Percentiles rank a stretch among this genome's conserved stretches.
These are phyloP conservation scores for Hypselothyrea guttata DNA, from an alignment of 2,888 invertebrate species.

Conservation along the genomic window DNA sequence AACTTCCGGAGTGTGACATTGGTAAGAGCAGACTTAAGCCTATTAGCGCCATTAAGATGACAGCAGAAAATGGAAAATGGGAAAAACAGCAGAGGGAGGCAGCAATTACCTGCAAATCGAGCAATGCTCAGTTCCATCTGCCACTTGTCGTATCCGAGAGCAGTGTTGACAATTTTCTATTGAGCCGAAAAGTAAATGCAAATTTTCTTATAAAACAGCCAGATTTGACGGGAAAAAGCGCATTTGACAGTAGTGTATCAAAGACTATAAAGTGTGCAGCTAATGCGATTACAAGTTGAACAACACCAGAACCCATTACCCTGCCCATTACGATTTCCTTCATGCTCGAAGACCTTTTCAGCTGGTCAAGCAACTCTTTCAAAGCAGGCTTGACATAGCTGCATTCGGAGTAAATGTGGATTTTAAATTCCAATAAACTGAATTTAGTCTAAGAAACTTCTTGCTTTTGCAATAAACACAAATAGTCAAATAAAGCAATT, in stretches of 20 bases:
- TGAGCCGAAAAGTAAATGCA: no score
- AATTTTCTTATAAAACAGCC: no score
- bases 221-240: no score
- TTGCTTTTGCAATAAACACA: no score
- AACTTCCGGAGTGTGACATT: background rate
- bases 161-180: no score
- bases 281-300: slow-evolving; percentile 65
- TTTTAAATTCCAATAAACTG: no score
- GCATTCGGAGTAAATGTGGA: no score
- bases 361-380: no score
- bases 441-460: no score
- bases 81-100: slow-evolving; percentile 21
- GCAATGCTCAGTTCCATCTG: slow-evolving; percentile 37
- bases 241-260: no score
- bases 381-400: background rate
- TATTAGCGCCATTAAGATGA: slow-evolving; percentile 41
- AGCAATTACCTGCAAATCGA: slow-evolving; percentile 43
- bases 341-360: background rate
- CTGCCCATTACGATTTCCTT: background rate
- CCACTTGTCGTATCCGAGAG: slow-evolving; percentile 19
- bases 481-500: no score
- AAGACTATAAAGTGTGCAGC: slow-evolving; percentile 71
- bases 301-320: background rate
- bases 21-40: slow-evolving; percentile 36
- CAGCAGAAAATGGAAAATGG: slow-evolving; percentile 3